Conservation (phyloP, 2,113 vertebrate species). For the Corythornis madagascariensis region DNA sequence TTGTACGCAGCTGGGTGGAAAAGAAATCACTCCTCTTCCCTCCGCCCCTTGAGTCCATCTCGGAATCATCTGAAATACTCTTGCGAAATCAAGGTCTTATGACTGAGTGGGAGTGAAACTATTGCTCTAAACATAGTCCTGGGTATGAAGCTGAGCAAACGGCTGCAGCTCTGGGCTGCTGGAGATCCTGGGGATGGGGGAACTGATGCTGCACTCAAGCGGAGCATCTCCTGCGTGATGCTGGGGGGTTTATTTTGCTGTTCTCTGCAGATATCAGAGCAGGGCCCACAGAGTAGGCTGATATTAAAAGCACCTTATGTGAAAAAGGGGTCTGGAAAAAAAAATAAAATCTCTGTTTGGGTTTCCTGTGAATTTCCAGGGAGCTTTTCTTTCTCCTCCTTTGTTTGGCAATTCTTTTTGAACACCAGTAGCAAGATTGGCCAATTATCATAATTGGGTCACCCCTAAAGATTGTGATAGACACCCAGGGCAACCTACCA, state of each 20-base stretch:
- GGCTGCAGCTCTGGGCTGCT: background rate
- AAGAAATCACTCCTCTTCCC: background rate
- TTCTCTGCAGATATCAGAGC: background rate
- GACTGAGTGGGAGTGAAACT: background rate
- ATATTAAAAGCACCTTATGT: background rate
- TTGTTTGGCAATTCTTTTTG: conserved; percentile 26
- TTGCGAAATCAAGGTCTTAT: background rate
- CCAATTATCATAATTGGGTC: conserved; percentile 81
- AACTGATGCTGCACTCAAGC: background rate
- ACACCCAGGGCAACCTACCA: conserved; percentile 72
- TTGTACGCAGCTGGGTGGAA: background rate
- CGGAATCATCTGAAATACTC: background rate
- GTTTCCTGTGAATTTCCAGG: background rate
- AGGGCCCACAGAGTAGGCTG: background rate
- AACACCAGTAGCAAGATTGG: conserved; percentile 43
- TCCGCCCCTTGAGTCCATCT: background rate
- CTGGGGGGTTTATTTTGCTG: background rate
- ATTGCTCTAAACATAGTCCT: background rate
- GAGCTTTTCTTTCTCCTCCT: conserved; percentile 15
- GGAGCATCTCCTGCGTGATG: background rate
- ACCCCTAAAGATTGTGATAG: conserved; percentile 73
- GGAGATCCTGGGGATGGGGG: background rate
- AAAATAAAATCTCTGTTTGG: background rate
- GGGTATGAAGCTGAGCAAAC: background rate
- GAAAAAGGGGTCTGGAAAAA: background rate